phyloP scores from a whole-genome alignment of 2,888 invertebrate genomes.

The Sipha maydis region DNA sequence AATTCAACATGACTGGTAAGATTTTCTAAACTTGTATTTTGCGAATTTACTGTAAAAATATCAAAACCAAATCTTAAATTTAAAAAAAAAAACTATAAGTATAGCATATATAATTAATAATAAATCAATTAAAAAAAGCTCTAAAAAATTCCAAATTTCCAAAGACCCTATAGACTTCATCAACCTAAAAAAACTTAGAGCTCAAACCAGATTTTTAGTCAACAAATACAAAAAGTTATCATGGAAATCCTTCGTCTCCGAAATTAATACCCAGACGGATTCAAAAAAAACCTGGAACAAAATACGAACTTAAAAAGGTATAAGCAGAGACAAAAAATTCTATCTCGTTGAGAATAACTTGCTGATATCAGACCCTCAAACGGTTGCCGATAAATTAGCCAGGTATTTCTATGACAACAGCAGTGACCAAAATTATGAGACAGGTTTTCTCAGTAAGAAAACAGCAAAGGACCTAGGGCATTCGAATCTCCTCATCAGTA shows the following conservation, averaged over 20 bases:
- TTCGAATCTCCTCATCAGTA: no score
- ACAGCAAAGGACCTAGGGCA: no score
- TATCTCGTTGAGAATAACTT: no score
- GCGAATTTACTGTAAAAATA: no score
- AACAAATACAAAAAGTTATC: neutral
- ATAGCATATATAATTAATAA: no score
- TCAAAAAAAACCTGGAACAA: neutral
- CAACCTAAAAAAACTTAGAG: neutral
- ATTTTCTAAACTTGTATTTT: no score
- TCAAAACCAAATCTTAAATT: no score
- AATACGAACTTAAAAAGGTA: neutral
- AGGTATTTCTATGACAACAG: neutral
- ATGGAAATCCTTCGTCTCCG: neutral
- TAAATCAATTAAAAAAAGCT: neutral
- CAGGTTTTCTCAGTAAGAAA: neutral
- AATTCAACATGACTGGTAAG: no score
- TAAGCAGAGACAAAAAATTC: neutral
- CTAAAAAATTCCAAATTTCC: neutral
- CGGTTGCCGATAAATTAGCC: neutral
- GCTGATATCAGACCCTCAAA: no score
- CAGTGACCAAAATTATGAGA: neutral
- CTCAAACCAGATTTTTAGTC: neutral
- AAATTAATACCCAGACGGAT: neutral
- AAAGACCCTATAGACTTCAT: neutral
- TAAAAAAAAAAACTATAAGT: no score